Evolutionary conservation across 2,113 vertebrate species (phyloP), one percentile per base, ranked within the genome.

Genomic region (Lota lota): DNA sequence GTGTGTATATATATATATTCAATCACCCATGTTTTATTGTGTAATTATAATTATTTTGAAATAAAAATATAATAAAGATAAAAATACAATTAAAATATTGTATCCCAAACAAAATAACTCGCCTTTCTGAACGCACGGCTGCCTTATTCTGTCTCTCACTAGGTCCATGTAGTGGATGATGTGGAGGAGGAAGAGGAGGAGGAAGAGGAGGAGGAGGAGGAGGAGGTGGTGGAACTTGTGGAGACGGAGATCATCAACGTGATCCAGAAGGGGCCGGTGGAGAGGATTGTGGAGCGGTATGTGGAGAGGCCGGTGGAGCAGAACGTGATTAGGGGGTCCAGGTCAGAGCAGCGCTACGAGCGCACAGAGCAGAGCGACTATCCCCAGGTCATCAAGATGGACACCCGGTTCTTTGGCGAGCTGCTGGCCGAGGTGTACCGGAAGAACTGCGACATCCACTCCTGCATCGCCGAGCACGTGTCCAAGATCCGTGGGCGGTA

Each of bases 391-490:
- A 66, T 69, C 0, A 96, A 95, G 85, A 66, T 98, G 84, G 97
- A 99, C 85, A 95, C 94, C 0, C 93, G 95, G 18, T 98, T 93
- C 89, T 99, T 98, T 0, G 97, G 97, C 0, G 97, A 97, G 82
- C 92, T 99, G 68, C 93, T 99, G 64, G 97, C 97, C 0, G 97
- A 98, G 7, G 91, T 99, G 76, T 93, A 92, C 88, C 91, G 93
- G 81, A 99, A 98, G 88, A 98, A 93, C 91, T 89, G 64, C 0
- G 95, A 98, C 85, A 88, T 99, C 72, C 87, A 98, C 90, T 88
- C 86, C 69, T 97, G 93, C 79, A 88, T 99, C 70, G 86, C 93
- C 0, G 92, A 97, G 63, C 94, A 98, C 5, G 93, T 97, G 83
- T 84, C 94, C 66, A 96, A 92, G 91, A 95, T 98, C 24, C 90